phyloP scores from a whole-genome alignment of 2,888 invertebrate genomes.

The Bimastos eiseni region DNA sequence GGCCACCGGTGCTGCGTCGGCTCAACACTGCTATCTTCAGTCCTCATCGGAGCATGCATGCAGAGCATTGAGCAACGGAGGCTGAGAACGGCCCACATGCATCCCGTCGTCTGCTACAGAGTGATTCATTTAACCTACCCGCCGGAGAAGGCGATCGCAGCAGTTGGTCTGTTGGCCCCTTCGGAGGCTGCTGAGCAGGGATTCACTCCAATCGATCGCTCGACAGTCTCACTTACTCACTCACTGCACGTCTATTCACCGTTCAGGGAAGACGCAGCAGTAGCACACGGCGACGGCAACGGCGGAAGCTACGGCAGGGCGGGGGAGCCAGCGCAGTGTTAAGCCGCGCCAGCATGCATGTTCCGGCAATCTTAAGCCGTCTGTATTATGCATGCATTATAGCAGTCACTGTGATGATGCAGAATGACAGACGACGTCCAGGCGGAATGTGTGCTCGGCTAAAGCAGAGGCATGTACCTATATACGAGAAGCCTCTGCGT shows the following conservation, averaged over 20 bases:
- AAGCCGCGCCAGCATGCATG: not conserved
- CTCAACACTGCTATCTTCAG: not conserved
- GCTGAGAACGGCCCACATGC: not conserved
- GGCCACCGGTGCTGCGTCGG: not conserved
- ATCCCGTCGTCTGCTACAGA: not conserved
- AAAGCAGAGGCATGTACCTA: not conserved
- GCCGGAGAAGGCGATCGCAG: not conserved
- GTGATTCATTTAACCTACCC: not conserved
- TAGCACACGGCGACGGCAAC: not conserved
- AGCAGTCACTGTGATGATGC: not conserved
- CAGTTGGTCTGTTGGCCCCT: not conserved
- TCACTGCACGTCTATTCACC: conserved; percentile 13
- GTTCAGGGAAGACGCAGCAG: conserved; percentile 13
- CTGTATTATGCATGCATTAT: not conserved
- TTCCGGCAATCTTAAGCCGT: not conserved
- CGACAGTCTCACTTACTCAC: not conserved
- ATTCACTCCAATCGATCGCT: not conserved
- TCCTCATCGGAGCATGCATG: not conserved
- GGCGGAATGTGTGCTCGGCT: not conserved
- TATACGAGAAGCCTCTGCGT: not conserved
- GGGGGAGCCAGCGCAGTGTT: conserved; percentile 4
- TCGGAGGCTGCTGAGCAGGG: not conserved
- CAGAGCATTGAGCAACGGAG: not conserved
- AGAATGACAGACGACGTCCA: not conserved
- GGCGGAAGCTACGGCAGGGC: not conserved